Percentiles rank a stretch among this genome's conserved stretches.
Conservation (phyloP, 2,888 invertebrate genomes). For the Cryptocheilus praepositus region DNA sequence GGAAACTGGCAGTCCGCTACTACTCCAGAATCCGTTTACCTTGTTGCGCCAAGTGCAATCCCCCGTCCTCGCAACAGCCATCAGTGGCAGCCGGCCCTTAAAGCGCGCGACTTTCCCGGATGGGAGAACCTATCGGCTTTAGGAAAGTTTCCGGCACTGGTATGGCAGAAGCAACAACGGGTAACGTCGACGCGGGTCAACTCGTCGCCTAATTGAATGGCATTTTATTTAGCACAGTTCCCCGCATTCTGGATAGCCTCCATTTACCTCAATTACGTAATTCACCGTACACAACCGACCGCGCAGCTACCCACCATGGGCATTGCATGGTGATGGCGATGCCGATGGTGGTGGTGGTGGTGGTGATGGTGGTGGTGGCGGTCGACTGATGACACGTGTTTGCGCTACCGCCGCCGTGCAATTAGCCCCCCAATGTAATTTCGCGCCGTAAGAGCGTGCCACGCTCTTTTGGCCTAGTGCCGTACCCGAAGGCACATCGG, state of each 20-base stretch:
- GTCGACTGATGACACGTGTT: conserved; percentile 70
- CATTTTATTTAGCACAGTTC: conserved; percentile 71
- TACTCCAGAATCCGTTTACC: no score
- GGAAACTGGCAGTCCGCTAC: no score
- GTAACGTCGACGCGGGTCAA: conserved; percentile 50
- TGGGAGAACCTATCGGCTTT: conserved; percentile 50
- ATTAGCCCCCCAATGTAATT: conserved; percentile 68
- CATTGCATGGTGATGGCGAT: conserved; percentile 50
- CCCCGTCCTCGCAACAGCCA: background rate
- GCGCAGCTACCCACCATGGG: conserved; percentile 56
- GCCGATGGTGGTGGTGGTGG: conserved; percentile 34
- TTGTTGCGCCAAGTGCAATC: no score
- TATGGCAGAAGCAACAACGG: conserved; percentile 24
- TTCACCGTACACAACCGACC: conserved; percentile 65
- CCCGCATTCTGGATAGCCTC: conserved; percentile 67
- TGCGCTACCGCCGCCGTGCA: conserved; percentile 67
- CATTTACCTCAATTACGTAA: conserved; percentile 72
- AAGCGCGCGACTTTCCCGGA: conserved; percentile 12
- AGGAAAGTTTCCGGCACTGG: conserved; percentile 45
- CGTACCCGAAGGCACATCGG: conserved; percentile 50
- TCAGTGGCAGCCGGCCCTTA: conserved; percentile 9
- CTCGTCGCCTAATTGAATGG: conserved; percentile 66
- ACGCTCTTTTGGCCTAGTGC: conserved; percentile 61
- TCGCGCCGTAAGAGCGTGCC: conserved; percentile 59
- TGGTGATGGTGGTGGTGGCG: no score